Conservation (phyloP, 1,140 invertebrate genomes). For the Antheraea pernyi region DNA sequence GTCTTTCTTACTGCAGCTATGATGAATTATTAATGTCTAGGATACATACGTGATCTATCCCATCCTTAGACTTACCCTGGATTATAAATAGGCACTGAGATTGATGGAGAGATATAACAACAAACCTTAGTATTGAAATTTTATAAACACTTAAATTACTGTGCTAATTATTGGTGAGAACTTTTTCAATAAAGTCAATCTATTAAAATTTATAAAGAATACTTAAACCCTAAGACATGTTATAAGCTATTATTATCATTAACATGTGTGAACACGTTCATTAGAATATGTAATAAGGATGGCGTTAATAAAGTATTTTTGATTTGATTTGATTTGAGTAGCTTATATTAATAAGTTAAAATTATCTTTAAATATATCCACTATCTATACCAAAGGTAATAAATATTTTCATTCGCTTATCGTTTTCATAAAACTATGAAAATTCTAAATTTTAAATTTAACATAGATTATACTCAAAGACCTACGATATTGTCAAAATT, state of each 20-base stretch:
- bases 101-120: background rate
- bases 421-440: too few relatives aligned
- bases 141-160: background rate
- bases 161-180: too few relatives aligned
- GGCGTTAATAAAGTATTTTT: background rate
- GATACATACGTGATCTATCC: conserved; percentile 57
- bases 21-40: conserved; percentile 70
- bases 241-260: conserved; percentile 2
- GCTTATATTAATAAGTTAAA: background rate
- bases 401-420: too few relatives aligned
- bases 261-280: conserved; percentile 5
- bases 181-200: background rate
- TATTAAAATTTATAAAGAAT: background rate
- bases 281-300: conserved; percentile 10
- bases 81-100: conserved; percentile 39
- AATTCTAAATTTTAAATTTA: too few relatives aligned
- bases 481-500: too few relatives aligned
- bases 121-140: background rate
- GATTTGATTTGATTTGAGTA: too few relatives aligned
- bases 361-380: background rate
- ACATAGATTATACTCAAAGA: too few relatives aligned
- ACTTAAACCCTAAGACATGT: background rate
- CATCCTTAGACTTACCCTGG: conserved; percentile 27
- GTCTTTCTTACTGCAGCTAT: conserved; percentile 47
- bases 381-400: background rate